phyloP scores from a whole-genome alignment of 2,113 vertebrate genomes.

The Deroptyus accipitrinus region DNA sequence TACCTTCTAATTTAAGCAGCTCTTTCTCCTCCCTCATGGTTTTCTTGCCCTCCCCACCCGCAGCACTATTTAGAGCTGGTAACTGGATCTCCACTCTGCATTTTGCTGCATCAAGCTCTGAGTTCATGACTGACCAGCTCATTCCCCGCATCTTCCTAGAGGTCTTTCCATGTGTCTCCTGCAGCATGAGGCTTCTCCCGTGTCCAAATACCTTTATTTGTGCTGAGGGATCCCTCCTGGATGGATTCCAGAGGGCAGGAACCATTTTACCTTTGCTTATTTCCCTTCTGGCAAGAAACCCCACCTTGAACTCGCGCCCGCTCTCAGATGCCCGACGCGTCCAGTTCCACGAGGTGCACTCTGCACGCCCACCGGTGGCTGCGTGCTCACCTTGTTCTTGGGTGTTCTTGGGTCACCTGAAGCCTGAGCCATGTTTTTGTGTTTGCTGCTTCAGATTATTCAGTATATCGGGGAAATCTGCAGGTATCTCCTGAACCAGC shows the following conservation, averaged over 20 bases:
- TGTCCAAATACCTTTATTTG: rapidly evolving
- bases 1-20: background rate
- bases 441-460: slow-evolving; percentile 75
- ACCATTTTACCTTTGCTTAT: background rate
- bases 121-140: rapidly evolving
- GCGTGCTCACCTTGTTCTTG: background rate
- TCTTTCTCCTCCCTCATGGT: background rate
- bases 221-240: background rate
- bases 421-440: background rate
- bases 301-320: no score
- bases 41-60: background rate
- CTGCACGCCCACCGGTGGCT: rapidly evolving
- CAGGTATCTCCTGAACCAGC: slow-evolving; percentile 87
- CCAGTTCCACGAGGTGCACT: background rate
- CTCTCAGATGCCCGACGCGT: rapidly evolving
- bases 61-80: background rate
- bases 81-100: background rate
- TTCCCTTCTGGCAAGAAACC: background rate
- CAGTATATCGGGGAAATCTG: slow-evolving; percentile 94
- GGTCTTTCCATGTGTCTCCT: rapidly evolving
- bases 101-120: background rate
- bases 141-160: rapidly evolving
- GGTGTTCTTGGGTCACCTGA: background rate
- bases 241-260: background rate
- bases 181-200: background rate